Base-by-base conservation (phyloP, 2,888 invertebrate species). In the Tromatobia lineatoria region DNA sequence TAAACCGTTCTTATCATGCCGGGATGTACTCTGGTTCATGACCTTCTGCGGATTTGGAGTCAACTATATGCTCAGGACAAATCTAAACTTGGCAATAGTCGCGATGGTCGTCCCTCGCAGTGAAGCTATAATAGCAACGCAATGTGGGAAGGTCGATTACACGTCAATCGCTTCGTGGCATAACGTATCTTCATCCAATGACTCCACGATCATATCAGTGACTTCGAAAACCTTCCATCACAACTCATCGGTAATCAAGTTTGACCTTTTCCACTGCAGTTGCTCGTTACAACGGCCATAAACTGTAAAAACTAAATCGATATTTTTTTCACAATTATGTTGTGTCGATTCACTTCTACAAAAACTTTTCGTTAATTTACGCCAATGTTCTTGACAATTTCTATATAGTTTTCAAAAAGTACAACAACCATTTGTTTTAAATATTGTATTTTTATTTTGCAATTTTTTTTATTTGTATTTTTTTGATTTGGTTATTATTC, bases 1-100 rank as follows among this genome's bases (percentile, higher is more conserved):
- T 15, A 91, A 89, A 85, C 89, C 91, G 82, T 88, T 90, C 71
- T 76, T 93, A 42, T 90, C 92, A 79, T 94, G 94, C 76, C 91
- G 94, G 73, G 90, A 91, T 50, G 95, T 96, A 15, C 92, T 96
- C 15, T 96, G 96, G 96, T 94, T 95, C 87, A 91, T 96, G 88
- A 95, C 95, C 1, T 96, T 96, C 91, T 94, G 94, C 78, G 96
- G 96, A 15, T 96, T 96, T 88, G 96, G 95, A 6, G 95, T 96
- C 70, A 96, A 96, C 92, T 96, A 96, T 90, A 96, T 96, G 95
- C 94, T 96, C 20, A 94, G 96, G 34, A 95, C 96, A 76, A 96
- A 96, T 92, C 92, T 96, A 77, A 96, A 96, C 90, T 95, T 96
- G 74, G 95, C 96, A 25, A 96, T 96, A 87, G 96, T 96, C 67